phyloP scores from a whole-genome alignment of 2,113 vertebrate species.

The Platichthys flesus region DNA sequence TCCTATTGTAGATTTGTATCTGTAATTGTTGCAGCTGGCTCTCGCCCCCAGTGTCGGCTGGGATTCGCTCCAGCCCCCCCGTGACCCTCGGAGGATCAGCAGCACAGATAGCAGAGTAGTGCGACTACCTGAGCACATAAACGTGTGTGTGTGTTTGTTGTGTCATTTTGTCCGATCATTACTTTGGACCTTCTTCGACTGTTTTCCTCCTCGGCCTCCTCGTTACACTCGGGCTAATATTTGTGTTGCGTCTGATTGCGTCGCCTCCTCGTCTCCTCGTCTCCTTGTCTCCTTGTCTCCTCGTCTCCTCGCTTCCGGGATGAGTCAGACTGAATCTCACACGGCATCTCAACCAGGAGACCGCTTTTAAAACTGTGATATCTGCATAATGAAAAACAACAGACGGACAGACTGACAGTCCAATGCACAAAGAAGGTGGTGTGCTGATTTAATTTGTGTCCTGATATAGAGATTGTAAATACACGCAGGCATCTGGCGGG shows the following conservation, averaged over 20 bases:
- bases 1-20: no score
- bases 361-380: slow-evolving; percentile 36
- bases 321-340: no score
- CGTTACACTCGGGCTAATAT: slow-evolving; percentile 36
- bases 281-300: no score
- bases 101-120: no score
- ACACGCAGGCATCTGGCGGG: slow-evolving; percentile 54
- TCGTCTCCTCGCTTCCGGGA: no score
- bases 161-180: neutral
- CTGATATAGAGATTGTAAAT: slow-evolving; percentile 50
- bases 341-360: no score
- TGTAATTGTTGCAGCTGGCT: no score
- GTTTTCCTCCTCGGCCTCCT: neutral
- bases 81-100: no score
- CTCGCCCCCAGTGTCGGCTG: no score
- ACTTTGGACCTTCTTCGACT: slow-evolving; percentile 1
- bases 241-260: slow-evolving; percentile 26
- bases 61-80: no score
- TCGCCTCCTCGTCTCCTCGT: no score
- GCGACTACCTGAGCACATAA: neutral
- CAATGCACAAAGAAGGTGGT: neutral
- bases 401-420: slow-evolving; percentile 15
- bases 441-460: slow-evolving; percentile 29
- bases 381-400: slow-evolving; percentile 25
- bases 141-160: neutral